Evolutionary conservation across 2,888 invertebrate species (phyloP), one percentile per base, ranked within the genome.

Genomic region (Cabera pusaria): DNA sequence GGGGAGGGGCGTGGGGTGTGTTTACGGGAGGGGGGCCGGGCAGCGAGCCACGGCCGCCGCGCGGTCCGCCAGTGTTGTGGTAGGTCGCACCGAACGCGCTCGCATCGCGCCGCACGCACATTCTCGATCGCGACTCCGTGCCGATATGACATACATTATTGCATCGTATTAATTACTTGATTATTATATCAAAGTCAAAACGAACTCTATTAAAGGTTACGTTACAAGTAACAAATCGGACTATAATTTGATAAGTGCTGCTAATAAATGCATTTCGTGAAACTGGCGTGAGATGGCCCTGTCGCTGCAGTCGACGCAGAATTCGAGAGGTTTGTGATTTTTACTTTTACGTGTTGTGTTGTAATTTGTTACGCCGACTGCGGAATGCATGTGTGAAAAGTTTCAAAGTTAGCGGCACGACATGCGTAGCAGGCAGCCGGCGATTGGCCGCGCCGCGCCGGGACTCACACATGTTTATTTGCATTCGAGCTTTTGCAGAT

Each of bases 301-400:
- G 64, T 92, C 92, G 70, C 88, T 91, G 66, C 89, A 90, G 59
- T 78, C 90, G 65, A 83, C 90, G 73, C 90, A 90, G 71, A 90
- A 88, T 71, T 83, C 90, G 40, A 87, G 90, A 83, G 88, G 90
- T 79, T 78, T 76, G 77, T 83, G 75, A 46, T 59, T 51, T 63
- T 56, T 64, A 21, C 6, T 56, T 54, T 50, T 54, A 21, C 10
- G 42, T 58, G 44, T 48, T 33, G 44, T 34, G 49, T 52, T 59
- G 32, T 54, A 50, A 44, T 22, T 14, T 31, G 56, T 54, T 64
- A 49, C 48, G 57, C 64, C 70, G 64, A 70, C 64, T 67, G 59
- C 68, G 56, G 44, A 37, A 64, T 74, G 74, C 75, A 77, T 79
- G 69, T 72, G 75, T 71, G 68, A 72, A 76, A 86, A 86, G 80